Evolutionary conservation across 2,797 vertebrate genomes (phyloP), one percentile per base, ranked within the genome.

Genomic region (Gymnoscopelus microlampas): DNA sequence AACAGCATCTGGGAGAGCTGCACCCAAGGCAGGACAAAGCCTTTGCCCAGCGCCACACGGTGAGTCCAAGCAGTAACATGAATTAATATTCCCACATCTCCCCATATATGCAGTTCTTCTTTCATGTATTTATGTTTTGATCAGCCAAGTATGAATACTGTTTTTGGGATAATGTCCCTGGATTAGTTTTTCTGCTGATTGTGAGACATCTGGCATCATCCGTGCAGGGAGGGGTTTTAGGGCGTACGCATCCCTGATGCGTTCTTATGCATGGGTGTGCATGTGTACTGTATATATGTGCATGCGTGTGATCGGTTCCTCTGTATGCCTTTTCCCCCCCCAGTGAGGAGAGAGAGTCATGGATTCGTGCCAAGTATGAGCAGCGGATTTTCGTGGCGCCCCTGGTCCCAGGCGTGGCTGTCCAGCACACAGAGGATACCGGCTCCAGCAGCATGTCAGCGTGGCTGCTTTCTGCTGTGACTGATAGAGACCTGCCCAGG

Each of bases 361-460:
- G 97, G 97, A 98, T 98, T 65, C 94, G 97, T 0, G 97, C 97
- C 2, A 99, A 99, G 85, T 99, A 99, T 0, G 96, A 99, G 80
- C 97, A 96, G 80, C 91, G 95, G 66, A 91, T 95, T 3, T 99
- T 98, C 59, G 93, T 98, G 85, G 84, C 96, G 0, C 93, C 96
- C 1, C 91, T 97, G 68, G 77, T 68, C 84, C 90, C 93, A 0
- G 81, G 91, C 0, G 81, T 93, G 78, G 80, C 82, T 1, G 53
- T 63, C 39, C 87, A 82, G 2, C 88, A 78, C 14, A 72, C 74
- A 0, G 85, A 92, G 0, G 89, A 94, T 73, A 86, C 79, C 35
- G 88, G 74, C 70, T 92, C 84, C 74, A 87, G 94, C n/a, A 81
- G 91, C 12, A 77, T 89, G 55, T 90, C 96, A 0, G 71, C n/a